Base-by-base conservation (phyloP, 2,797 vertebrate genomes). In the Macropodus opercularis region DNA sequence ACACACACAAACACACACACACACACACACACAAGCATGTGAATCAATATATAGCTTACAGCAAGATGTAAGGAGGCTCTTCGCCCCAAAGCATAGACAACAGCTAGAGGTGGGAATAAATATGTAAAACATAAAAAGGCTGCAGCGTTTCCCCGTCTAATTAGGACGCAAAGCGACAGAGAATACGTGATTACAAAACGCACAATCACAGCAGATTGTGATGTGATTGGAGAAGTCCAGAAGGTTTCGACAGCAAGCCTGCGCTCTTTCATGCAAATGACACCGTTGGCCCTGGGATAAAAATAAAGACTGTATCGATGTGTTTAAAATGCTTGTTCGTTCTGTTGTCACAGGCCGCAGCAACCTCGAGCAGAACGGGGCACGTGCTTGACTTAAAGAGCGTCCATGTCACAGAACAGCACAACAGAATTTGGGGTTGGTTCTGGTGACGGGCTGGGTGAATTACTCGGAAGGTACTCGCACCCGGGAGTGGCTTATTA, bases 401-500 rank as follows among this genome's bases (percentile, higher is more conserved):
- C n/a, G 6, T 26, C 18, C 32, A 21, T 68, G n/a, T n/a, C n/a
- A n/a, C n/a, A n/a, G n/a, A 39, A n/a, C 31, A 53, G 36, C 49
- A 55, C 24, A 56, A 29, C 39, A 66, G 40, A 74, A 68, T 69
- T 59, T 48, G 21, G 13, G 69, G 79, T 71, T 75, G 52, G 82
- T 83, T 84, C 42, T 69, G 52, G 49, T 48, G 56, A 79, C 80
- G 74, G 64, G 85, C 62, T 81, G 64, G 73, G 77, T 71, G 76
- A 86, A 69, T 84, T 89, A 83, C 55, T 65, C 44, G 57, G 23
- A 55, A 36, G 41, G 59, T 31, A 26, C 52, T 53, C 42, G 66
- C 80, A 89, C 81, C 84, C 86, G 67, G 86, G 75, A 84, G 77
- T 73, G 84, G 84, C 81, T 79, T 73, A 80, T 87, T 86, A 84